phyloP scores from a whole-genome alignment of 1,140 invertebrate species.

The Neotoxoptera formosana region DNA sequence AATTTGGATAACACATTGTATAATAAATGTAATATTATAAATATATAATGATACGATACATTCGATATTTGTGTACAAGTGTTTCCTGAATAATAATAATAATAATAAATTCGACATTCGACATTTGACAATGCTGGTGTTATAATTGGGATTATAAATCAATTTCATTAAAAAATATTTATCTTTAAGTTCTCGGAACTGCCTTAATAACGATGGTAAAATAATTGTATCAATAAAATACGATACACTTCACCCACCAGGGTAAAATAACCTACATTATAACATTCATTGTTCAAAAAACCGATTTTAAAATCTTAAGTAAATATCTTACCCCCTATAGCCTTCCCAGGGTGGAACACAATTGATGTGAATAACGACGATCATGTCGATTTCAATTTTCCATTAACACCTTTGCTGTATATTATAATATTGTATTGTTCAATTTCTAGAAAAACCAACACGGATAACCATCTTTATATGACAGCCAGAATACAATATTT shows the following conservation, averaged over 20 bases:
- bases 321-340: constrained; percentile 14
- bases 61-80: background rate
- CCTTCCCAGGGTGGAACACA: background rate
- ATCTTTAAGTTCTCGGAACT: background rate
- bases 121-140: background rate
- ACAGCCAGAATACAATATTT: background rate
- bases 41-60: background rate
- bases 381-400: background rate
- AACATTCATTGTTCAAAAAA: constrained; percentile 7
- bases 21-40: background rate
- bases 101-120: background rate
- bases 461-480: no score
- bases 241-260: background rate
- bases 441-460: background rate
- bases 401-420: background rate
- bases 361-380: constrained; percentile 1
- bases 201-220: background rate
- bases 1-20: background rate
- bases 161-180: background rate
- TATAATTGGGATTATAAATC: background rate
- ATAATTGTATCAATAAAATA: constrained; percentile 34
- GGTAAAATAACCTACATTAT: background rate
- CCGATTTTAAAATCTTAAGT: constrained; percentile 19
- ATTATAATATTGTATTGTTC: background rate
- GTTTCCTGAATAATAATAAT: background rate